phyloP scores from a whole-genome alignment of 2,888 invertebrate species.

The Hypselothyrea guttata region DNA sequence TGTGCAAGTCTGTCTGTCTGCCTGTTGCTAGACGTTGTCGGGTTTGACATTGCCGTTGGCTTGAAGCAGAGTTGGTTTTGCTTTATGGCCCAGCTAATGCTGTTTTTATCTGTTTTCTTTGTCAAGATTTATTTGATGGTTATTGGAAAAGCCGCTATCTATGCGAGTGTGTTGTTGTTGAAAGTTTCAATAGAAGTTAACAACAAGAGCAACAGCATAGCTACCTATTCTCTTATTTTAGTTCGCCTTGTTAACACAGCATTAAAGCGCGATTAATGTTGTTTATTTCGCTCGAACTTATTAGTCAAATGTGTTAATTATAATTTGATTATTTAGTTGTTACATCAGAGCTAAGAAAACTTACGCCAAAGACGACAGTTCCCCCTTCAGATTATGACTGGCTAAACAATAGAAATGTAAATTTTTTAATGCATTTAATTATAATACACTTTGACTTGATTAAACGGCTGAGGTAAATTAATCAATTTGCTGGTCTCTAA shows the following conservation, averaged over 20 bases:
- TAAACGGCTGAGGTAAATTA: too few species aligned
- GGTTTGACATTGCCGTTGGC: constrained; percentile 56
- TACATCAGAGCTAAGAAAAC: constrained; percentile 2
- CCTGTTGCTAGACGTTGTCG: constrained; percentile 38
- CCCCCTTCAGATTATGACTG: constrained; percentile 6
- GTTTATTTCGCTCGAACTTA: constrained; percentile 75
- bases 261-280: constrained; percentile 77
- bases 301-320: constrained; percentile 78
- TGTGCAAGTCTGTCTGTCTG: background rate
- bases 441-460: too few species aligned
- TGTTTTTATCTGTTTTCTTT: constrained; percentile 75
- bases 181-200: constrained; percentile 70
- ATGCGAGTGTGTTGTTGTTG: constrained; percentile 17
- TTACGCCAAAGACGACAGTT: too few species aligned
- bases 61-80: constrained; percentile 44
- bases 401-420: too few species aligned
- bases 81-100: constrained; percentile 72
- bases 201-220: constrained; percentile 12
- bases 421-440: too few species aligned
- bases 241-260: constrained; percentile 71
- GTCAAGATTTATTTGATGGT: constrained; percentile 76
- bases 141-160: constrained; percentile 67
- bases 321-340: constrained; percentile 60
- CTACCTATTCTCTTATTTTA: background rate
- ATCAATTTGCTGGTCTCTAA: too few species aligned